Evolutionary conservation across 1,140 invertebrate species (phyloP), one percentile per base, ranked within the genome.

Genomic region (Drosophila pruinosa): DNA sequence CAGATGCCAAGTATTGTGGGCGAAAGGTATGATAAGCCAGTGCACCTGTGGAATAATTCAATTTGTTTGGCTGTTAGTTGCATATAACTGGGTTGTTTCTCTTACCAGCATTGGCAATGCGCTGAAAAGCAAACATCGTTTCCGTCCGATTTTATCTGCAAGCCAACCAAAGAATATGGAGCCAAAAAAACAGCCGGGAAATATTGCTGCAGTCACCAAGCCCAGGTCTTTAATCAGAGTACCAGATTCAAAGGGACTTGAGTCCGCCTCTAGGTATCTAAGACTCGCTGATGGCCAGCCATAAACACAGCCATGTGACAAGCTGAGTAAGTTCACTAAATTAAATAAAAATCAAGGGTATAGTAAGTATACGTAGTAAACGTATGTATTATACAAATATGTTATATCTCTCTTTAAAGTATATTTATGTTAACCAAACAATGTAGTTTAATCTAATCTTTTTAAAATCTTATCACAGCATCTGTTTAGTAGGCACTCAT

Each of bases 161-260:
- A 93, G 77, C 63, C 92, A 92, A 1, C 91, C 94, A 28, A 91
- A 91, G 0, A 93, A 52, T 1, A 92, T 68, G 26, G 91, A 92
- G 14, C 92, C 92, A 4, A 92, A 78, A 4, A 93, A 61, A 0
- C 89, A 92, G 28, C 93, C 93, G 1, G 93, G 69, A 19, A 92
- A 91, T 19, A 92, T 89, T 22, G 93, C 91, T 0, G 92, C 92
- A 0, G 91, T 92, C 10, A 93, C 91, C 92, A 92, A 93, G 0
- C 92, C 93, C 1, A 91, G 91, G 26, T 89, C 89, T n/a, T 64
- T 61, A 0, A 67, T 77, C 38, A 92, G 61, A 14, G 69, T 63
- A 10, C 61, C 45, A n/a, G n/a, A n/a, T n/a, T n/a, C n/a, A n/a
- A n/a, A n/a, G n/a, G n/a, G n/a, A n/a, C n/a, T n/a, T n/a, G 91